Conservation (phyloP, 53 echinoderm and acorn worm species). For the Pentamera pediparva region DNA sequence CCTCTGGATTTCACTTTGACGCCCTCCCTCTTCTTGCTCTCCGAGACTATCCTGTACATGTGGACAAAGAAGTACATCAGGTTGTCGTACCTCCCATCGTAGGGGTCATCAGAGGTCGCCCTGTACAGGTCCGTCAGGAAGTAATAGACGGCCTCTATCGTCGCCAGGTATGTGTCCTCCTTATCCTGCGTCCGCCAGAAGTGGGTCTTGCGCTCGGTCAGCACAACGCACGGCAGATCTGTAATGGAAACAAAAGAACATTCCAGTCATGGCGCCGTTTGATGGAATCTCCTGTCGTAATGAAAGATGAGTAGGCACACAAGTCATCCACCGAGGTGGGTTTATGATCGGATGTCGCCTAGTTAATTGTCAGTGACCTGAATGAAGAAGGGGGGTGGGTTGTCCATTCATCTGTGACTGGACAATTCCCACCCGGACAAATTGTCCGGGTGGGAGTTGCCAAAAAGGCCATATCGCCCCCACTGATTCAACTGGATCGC, state of each 20-base stretch:
- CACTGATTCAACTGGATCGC: too few relatives aligned
- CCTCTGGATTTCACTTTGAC: constrained; percentile 1
- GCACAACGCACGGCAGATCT: constrained; percentile 72
- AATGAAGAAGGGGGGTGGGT: not conserved
- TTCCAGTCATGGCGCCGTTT: too few relatives aligned
- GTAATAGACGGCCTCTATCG: constrained; percentile 95
- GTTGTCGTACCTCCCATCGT: constrained; percentile 67
- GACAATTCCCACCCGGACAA: too few relatives aligned
- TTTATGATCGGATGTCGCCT: too few relatives aligned
- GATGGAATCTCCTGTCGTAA: too few relatives aligned
- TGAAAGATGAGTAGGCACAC: too few relatives aligned
- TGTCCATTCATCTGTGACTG: too few relatives aligned
- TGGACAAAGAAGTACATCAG: constrained; percentile 85
- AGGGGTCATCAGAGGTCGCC: constrained; percentile 27
- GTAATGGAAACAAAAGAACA: not conserved
- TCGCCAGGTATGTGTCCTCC: constrained; percentile 71
- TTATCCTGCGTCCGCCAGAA: constrained; percentile 86
- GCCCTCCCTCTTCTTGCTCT: constrained; percentile 16
- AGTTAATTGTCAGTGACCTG: not conserved
- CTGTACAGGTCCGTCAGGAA: constrained; percentile 68
- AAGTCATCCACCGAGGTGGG: not conserved
- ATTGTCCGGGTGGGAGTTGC: too few relatives aligned
- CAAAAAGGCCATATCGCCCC: too few relatives aligned
- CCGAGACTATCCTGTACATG: constrained; percentile 67
- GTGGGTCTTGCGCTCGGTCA: constrained; percentile 53